Percentiles rank a stretch among this genome's conserved stretches.
Evolutionary conservation across 2,113 vertebrate species (phyloP).

Genomic region (Piaya cayana): DNA sequence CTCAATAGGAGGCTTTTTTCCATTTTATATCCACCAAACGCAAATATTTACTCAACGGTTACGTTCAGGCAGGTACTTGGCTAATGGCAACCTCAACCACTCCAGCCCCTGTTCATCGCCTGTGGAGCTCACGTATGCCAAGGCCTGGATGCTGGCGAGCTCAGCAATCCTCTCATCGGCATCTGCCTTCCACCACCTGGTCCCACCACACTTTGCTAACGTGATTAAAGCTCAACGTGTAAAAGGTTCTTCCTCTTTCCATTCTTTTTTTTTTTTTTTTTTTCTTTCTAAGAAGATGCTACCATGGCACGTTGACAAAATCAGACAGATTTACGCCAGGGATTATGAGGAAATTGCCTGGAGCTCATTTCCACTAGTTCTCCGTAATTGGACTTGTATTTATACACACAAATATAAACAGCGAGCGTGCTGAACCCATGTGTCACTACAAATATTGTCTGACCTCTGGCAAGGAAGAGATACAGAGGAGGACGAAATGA

Average conservation of each 20-base stretch:
- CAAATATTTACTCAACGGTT: neutral
- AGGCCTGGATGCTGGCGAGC: accelerated
- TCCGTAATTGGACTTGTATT: slow-evolving; percentile 31
- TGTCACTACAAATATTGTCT: slow-evolving; percentile 46
- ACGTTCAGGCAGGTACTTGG: neutral
- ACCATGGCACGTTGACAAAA: slow-evolving; percentile 49
- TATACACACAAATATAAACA: slow-evolving; percentile 44
- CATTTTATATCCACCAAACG: neutral
- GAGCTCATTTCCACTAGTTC: slow-evolving; percentile 52
- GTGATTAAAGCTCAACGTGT: neutral
- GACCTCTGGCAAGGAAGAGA: slow-evolving; percentile 53
- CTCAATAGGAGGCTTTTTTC: neutral
- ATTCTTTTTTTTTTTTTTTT: neutral
- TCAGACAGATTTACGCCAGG: slow-evolving; percentile 46
- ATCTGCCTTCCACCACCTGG: neutral
- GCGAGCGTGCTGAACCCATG: neutral
- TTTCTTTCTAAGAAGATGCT: neutral
- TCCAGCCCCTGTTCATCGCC: neutral
- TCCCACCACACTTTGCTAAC: neutral
- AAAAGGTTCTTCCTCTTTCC: neutral
- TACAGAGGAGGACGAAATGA: neutral
- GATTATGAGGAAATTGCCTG: slow-evolving; percentile 62
- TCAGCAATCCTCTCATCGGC: neutral
- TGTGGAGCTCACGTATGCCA: accelerated
- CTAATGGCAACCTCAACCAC: neutral